Evolutionary conservation across 2,113 vertebrate genomes (phyloP).

Genomic region (Aythya baeri): DNA sequence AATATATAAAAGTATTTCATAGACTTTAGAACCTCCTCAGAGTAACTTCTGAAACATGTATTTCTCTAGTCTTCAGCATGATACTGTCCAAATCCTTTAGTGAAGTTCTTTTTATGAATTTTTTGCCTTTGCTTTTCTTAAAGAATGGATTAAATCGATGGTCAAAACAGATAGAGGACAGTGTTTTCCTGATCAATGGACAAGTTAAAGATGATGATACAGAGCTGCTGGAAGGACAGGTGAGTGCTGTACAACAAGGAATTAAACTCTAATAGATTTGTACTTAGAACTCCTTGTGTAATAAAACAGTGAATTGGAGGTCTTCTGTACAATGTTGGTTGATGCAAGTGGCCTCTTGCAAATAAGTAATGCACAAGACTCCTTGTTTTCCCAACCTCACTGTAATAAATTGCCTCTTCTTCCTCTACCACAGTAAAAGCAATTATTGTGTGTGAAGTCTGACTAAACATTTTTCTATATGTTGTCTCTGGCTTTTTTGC

Average conservation of each 20-base stretch:
- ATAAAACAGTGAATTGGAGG: not conserved
- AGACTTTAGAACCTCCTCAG: not conserved
- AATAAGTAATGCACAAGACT: not conserved
- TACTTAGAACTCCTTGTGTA: not conserved
- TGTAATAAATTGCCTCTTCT: not conserved
- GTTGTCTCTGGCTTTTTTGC: not conserved
- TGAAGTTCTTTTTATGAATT: not conserved
- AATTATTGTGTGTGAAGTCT: not conserved
- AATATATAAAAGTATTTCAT: not conserved
- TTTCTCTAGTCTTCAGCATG: not conserved
- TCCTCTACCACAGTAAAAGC: not conserved
- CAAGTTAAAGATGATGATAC: conserved; percentile 80
- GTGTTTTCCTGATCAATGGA: conserved; percentile 88
- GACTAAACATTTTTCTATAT: not conserved
- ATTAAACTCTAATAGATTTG: not conserved
- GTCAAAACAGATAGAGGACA: conserved; percentile 86
- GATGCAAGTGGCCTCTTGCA: not conserved
- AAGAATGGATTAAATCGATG: conserved; percentile 87
- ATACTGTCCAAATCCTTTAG: not conserved
- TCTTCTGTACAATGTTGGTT: not conserved
- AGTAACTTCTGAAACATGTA: not conserved
- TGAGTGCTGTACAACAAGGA: conserved; percentile 50
- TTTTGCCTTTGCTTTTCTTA: conserved; percentile 38
- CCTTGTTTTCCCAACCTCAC: not conserved
- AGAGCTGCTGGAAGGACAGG: conserved; percentile 87